Evolutionary conservation across 2,113 vertebrate genomes (phyloP).

Genomic region (Perca schrenkii): DNA sequence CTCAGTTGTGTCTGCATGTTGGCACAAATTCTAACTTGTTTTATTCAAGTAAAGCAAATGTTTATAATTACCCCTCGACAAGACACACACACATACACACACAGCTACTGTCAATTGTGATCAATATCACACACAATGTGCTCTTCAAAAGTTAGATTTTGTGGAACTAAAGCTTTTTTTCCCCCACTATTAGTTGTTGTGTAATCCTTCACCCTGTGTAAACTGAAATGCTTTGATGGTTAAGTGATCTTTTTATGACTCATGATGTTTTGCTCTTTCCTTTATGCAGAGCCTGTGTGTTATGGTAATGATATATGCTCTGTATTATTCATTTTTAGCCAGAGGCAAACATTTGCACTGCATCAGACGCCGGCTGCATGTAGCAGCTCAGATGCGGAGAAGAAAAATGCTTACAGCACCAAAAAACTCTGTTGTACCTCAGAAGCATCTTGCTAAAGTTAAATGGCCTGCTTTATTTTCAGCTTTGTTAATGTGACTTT

Average conservation of each 20-base stretch:
- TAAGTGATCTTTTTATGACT: slow-evolving; percentile 68
- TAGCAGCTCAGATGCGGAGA: slow-evolving; percentile 39
- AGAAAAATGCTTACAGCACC: slow-evolving; percentile 56
- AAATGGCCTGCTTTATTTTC: slow-evolving; percentile 53
- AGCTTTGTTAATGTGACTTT: slow-evolving; percentile 33
- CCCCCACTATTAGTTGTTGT: background rate
- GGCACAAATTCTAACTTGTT: slow-evolving; percentile 55
- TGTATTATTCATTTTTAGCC: slow-evolving; percentile 77
- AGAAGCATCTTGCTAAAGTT: slow-evolving; percentile 26
- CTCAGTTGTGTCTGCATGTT: slow-evolving; percentile 34
- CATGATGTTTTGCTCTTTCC: slow-evolving; percentile 48
- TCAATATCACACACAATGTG: background rate
- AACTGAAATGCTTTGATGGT: slow-evolving; percentile 27
- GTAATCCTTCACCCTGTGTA: slow-evolving; percentile 21
- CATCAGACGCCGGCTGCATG: slow-evolving; percentile 55
- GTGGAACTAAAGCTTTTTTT: background rate
- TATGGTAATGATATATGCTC: slow-evolving; percentile 72
- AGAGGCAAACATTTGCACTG: slow-evolving; percentile 65
- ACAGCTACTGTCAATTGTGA: background rate
- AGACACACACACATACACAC: background rate
- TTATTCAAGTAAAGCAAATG: slow-evolving; percentile 56
- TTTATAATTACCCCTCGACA: slow-evolving; percentile 50
- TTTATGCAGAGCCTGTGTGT: slow-evolving; percentile 70
- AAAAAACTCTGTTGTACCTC: slow-evolving; percentile 39
- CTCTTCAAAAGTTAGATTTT: background rate